Percentiles rank a stretch among this genome's conserved stretches.
Conservation (phyloP, 2,888 invertebrate species). For the Melanargia galathea region DNA sequence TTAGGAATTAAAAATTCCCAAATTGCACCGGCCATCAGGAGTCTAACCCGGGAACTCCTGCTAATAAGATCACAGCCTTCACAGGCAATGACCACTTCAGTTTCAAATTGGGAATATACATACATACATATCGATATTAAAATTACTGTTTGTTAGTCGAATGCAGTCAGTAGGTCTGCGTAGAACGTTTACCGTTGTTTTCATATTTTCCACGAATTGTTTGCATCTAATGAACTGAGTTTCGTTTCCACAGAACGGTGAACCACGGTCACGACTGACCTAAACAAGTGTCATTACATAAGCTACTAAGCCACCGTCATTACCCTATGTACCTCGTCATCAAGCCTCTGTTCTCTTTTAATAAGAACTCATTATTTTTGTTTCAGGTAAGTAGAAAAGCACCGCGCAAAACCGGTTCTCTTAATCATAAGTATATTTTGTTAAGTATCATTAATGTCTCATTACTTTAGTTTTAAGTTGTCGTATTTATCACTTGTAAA, state of each 20-base stretch:
- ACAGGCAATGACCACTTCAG: too few relatives aligned
- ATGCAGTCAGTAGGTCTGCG: neutral
- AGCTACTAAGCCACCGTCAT: conserved; percentile 36
- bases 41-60: too few relatives aligned
- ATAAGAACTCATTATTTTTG: conserved; percentile 51
- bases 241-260: conserved; percentile 26
- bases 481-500: neutral
- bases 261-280: conserved; percentile 39
- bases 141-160: neutral
- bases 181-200: conserved; percentile 12
- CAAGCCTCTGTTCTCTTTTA: conserved; percentile 37
- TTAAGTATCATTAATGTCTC: neutral
- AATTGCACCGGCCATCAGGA: too few relatives aligned
- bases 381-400: conserved; percentile 68
- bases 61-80: too few relatives aligned
- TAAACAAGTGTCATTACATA: conserved; percentile 40
- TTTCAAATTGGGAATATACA: too few relatives aligned
- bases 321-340: conserved; percentile 36
- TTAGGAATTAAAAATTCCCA: too few relatives aligned
- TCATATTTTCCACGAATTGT: conserved; percentile 20
- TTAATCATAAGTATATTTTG: conserved; percentile 1
- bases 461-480: neutral
- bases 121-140: neutral
- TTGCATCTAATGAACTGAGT: conserved; percentile 14
- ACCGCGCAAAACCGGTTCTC: neutral